Evolutionary conservation across 92 coral and sea anemone genomes (phyloP).

Genomic region (Umimayanthus kanabou): DNA sequence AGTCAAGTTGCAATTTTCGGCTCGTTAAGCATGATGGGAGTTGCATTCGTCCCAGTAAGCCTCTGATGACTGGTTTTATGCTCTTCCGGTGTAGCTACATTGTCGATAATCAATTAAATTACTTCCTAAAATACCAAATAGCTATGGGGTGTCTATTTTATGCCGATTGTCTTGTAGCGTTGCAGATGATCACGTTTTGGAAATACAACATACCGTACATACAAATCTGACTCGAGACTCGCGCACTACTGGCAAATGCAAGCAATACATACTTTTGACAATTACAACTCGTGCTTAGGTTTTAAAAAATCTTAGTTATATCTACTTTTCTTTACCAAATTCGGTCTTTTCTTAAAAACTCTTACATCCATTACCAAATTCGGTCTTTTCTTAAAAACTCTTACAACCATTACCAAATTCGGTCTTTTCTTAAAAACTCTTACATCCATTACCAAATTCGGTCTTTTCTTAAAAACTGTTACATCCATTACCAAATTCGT

Average conservation of each 20-base stretch:
- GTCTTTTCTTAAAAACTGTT: neutral
- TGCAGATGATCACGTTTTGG: too few relatives aligned
- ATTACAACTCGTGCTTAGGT: too few relatives aligned
- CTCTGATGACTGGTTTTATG: neutral
- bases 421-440: neutral
- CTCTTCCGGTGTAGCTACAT: neutral
- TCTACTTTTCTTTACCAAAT: too few relatives aligned
- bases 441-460: neutral
- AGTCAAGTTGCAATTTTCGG: neutral
- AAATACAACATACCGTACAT: too few relatives aligned
- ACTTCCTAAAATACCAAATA: too few relatives aligned
- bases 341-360: neutral
- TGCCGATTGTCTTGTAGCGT: too few relatives aligned
- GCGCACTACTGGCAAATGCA: neutral
- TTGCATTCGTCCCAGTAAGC: neutral
- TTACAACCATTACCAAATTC: neutral
- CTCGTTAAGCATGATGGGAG: neutral
- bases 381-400: neutral
- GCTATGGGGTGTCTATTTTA: too few relatives aligned
- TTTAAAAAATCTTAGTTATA: neutral
- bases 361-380: too few relatives aligned
- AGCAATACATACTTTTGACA: neutral
- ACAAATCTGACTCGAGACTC: too few relatives aligned
- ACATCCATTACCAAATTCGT: neutral
- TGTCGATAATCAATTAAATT: neutral